phyloP scores from a whole-genome alignment of 2,113 vertebrate genomes.

The Tapirus terrestris region DNA sequence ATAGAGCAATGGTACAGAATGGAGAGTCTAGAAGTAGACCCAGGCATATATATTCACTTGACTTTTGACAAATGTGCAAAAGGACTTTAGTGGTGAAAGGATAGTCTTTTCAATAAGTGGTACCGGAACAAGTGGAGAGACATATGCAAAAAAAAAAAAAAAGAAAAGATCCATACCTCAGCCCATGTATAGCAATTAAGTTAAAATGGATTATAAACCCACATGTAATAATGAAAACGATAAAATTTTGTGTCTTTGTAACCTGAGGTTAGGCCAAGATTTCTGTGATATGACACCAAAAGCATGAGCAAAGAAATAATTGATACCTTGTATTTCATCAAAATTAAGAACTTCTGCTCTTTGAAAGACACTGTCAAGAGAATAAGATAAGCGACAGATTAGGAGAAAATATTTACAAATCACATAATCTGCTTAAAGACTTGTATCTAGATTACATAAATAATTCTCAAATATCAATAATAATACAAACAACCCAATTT shows the following conservation, averaged over 20 bases:
- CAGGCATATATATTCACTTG: neutral
- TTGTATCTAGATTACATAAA: neutral
- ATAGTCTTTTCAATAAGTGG: neutral
- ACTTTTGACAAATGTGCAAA: neutral
- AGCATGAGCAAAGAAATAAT: neutral
- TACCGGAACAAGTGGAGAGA: neutral
- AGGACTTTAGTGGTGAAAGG: neutral
- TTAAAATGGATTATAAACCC: neutral
- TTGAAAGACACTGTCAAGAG: neutral
- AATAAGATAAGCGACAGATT: neutral
- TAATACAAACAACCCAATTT: neutral
- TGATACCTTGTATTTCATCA: neutral
- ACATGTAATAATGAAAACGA: neutral
- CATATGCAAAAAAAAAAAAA: neutral
- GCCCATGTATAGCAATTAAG: neutral
- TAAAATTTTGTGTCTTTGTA: neutral
- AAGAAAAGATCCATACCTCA: neutral
- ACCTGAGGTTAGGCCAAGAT: neutral
- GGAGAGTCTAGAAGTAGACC: neutral
- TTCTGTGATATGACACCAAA: neutral
- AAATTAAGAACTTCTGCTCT: neutral
- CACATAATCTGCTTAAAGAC: neutral
- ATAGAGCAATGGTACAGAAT: neutral
- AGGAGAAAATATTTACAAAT: neutral
- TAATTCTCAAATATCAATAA: neutral